These are phyloP conservation scores for Ciona savignyi DNA, from an alignment of 23 tunicate species.

Conservation along the genomic window DNA sequence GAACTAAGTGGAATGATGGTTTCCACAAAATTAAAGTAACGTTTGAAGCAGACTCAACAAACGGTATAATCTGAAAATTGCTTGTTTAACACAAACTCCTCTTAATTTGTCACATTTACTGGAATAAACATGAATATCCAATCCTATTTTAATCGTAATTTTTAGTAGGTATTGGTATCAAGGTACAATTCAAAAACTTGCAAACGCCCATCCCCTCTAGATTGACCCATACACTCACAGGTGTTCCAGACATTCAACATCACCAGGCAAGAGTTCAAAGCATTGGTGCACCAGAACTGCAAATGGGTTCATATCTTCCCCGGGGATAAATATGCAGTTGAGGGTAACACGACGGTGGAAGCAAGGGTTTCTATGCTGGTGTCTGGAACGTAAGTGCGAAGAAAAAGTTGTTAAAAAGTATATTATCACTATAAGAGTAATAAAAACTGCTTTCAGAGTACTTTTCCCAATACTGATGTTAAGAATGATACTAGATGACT, in stretches of 20 bases:
- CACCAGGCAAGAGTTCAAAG: conserved; percentile 58
- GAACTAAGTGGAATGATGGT: too few relatives aligned
- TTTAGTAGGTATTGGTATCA: too few relatives aligned
- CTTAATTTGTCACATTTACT: background rate
- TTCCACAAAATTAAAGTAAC: too few relatives aligned
- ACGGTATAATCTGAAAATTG: too few relatives aligned
- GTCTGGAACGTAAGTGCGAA: conserved; percentile 51
- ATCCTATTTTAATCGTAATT: background rate
- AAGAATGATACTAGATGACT: too few relatives aligned
- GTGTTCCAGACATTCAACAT: conserved; percentile 58
- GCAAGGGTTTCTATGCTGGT: conserved; percentile 76
- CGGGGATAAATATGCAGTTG: conserved; percentile 88
- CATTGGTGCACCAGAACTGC: conserved; percentile 65
- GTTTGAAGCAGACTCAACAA: too few relatives aligned
- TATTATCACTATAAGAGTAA: too few relatives aligned
- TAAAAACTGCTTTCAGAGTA: too few relatives aligned
- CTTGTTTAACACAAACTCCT: too few relatives aligned
- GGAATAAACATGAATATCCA: too few relatives aligned
- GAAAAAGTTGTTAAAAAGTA: background rate
- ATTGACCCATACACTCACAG: conserved; percentile 9
- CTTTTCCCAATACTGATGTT: too few relatives aligned
- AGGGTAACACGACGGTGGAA: conserved; percentile 77
- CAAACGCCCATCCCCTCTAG: background rate
- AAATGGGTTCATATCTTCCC: conserved; percentile 81
- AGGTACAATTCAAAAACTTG: background rate